Evolutionary conservation across 2,888 invertebrate species (phyloP), one percentile per base, ranked within the genome.

Genomic region (Galerucella nymphaeae): DNA sequence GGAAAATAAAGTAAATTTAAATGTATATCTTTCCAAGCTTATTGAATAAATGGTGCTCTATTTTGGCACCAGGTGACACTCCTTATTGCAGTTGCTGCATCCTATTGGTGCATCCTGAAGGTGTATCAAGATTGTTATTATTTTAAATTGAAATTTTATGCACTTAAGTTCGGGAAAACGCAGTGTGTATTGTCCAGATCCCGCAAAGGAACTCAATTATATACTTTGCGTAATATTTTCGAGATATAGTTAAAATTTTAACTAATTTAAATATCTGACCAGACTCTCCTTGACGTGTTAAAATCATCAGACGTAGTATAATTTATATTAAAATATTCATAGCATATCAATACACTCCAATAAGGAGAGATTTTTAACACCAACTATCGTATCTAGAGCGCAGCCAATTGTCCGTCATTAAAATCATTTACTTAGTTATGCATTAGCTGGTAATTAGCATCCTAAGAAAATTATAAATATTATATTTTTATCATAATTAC

Each of bases 271-370:
- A 38, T 38, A 38, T 38, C 30, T 38, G 8, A 38, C 30, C 30
- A 0, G 9, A 38, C 30, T 38, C 30, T 38, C 30, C 30, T n/a
- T 48, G 14, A 48, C 48, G 48, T 48, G 48, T 48, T n/a, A 16
- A 2, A 16, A 18, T 18, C 10, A 2, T 18, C 8, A 53, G 11
- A 59, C 59, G 38, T 38, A n/a, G 11, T 14, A n/a, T n/a, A 59
- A 59, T 59, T 38, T 59, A 30, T n/a, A 14, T n/a, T 38, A 59
- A 59, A 59, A 59, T 59, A 59, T 59, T 30, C 30, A 30, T 30
- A n/a, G 30, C 59, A 23, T 14, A 59, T 30, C 59, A 59, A 59
- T 59, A 59, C 59, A 59, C 38, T 59, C 59, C 59, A 59, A 38
- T 59, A 59, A 59, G 59, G 30, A 59, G 53, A 18, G 48, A 38